A percentile compares a stretch with the other conserved stretches of the same genome.
phyloP scores from a whole-genome alignment of 2,797 vertebrate genomes.

The Acrossocheilus fasciatus region DNA sequence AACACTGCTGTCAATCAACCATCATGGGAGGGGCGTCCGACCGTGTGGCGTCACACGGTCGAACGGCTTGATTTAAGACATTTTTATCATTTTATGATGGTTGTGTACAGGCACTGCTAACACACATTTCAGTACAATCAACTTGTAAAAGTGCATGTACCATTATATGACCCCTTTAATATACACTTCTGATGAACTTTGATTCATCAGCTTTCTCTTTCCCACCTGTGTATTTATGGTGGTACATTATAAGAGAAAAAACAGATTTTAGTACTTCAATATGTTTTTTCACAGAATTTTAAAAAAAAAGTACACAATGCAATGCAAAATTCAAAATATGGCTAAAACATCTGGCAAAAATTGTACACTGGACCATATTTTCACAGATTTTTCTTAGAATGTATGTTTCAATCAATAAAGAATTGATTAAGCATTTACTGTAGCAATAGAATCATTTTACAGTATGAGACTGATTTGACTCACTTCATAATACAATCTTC shows the following conservation, averaged over 20 bases:
- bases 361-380: not conserved
- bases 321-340: not conserved
- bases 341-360: not conserved
- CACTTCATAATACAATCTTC: slow-evolving; percentile 23
- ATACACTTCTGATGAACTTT: not conserved
- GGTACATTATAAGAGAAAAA: not conserved
- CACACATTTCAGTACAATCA: too few species aligned
- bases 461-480: not conserved
- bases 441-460: not conserved
- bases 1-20: too few species aligned
- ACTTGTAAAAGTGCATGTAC: too few species aligned
- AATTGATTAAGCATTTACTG: not conserved
- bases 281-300: not conserved
- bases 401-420: not conserved
- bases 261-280: not conserved
- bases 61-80: too few species aligned
- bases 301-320: not conserved
- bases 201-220: not conserved
- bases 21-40: too few species aligned
- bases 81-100: too few species aligned
- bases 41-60: too few species aligned
- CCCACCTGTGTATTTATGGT: not conserved
- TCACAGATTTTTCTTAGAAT: not conserved
- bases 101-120: too few species aligned
- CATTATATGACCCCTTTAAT: too few species aligned